phyloP scores from a whole-genome alignment of 2,113 vertebrate genomes.

The Nanger granti region DNA sequence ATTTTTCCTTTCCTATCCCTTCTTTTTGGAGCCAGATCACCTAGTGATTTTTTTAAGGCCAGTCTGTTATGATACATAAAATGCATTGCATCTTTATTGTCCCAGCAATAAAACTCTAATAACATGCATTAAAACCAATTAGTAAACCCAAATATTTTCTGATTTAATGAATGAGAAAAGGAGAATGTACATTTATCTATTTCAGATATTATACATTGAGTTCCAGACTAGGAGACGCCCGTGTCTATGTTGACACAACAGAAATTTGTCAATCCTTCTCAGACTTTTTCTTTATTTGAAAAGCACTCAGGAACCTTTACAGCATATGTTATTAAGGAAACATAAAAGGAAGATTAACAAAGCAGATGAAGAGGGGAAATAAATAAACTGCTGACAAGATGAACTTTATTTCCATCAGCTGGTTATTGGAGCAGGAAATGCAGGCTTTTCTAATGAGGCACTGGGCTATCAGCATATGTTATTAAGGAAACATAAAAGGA shows the following conservation, averaged over 20 bases:
- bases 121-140: constrained; percentile 59
- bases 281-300: constrained; percentile 45
- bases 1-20: neutral
- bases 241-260: constrained; percentile 48
- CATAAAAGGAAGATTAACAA: constrained; percentile 47
- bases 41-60: neutral
- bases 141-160: constrained; percentile 42
- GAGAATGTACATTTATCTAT: constrained; percentile 29
- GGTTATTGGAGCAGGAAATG: constrained; percentile 37
- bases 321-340: constrained; percentile 59
- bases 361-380: constrained; percentile 46
- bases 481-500: constrained; percentile 60
- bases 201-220: constrained; percentile 44
- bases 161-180: constrained; percentile 54
- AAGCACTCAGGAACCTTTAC: constrained; percentile 49
- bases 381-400: constrained; percentile 57
- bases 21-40: neutral
- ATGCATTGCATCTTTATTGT: constrained; percentile 9
- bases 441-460: constrained; percentile 32
- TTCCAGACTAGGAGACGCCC: constrained; percentile 41
- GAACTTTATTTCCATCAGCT: constrained; percentile 43
- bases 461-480: constrained; percentile 20
- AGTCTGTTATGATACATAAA: constrained; percentile 29
- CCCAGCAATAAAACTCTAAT: constrained; percentile 49
- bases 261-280: constrained; percentile 27